Base-by-base conservation (phyloP, 2,888 invertebrate species). In the Orchestes rusci region DNA sequence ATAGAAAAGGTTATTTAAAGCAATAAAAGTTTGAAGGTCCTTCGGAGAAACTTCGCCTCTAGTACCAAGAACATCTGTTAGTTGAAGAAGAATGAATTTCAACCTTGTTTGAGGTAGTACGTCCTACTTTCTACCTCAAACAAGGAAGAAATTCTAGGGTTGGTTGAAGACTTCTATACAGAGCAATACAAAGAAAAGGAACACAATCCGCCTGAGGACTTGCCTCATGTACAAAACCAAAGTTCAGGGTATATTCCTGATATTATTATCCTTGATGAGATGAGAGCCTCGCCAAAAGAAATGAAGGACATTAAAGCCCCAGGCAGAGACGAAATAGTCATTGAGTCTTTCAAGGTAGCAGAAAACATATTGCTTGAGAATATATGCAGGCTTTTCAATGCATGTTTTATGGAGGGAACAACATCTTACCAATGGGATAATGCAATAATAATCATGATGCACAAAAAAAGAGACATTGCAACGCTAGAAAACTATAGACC, bases 201-300 rank as follows among this genome's bases (percentile, higher is more conserved):
- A 12, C 8, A 30, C 31, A 7, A 30, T 30, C 31, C 5, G 5
- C 12, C 12, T 30, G 31, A 12, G 8, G 12, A 30, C 7, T 30
- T 30, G 31, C 7, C 8, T 30, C 31, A 30, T 30, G 31, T 30
- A 30, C 31, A 30, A 30, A 30, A 30, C 31, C 31, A 30, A 30
- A 12, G 31, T 12, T 30, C 31, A 30, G 31, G 12, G 12, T 7
- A 30, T 30, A 30, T 12, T 30, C 31, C 31, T 30, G 13, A 30
- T 30, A 30, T 30, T n/a, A n/a, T n/a, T 10, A 30, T 12, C 31
- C 12, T 30, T 7, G 31, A 7, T 30, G 31, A 30, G 31, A 30
- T 30, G 12, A 12, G 12, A 30, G 31, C 31, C 7, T 23, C 23
- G 23, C 23, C 10, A 10, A 23, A 23, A 23, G 23, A 23, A 23